Evolutionary conservation across 1,140 invertebrate genomes (phyloP), one percentile per base, ranked within the genome.

Genomic region (Pygmarrhopalites habei): DNA sequence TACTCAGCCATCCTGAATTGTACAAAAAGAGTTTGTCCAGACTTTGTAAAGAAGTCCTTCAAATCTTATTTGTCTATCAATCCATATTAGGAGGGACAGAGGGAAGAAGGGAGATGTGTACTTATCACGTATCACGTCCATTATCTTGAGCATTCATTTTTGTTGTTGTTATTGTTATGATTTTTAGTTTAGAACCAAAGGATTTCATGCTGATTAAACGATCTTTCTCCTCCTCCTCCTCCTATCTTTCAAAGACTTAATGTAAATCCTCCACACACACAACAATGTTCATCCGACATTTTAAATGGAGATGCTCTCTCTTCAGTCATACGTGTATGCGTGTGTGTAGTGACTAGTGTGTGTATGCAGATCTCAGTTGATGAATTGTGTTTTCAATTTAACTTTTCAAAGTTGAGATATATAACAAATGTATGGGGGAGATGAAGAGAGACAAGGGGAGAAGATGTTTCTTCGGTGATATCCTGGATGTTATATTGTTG

Each of bases 81-180:
- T 12, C 49, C 49, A 52, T 52, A 52, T 52, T 52, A 52, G 49
- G 49, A 35, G 32, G 15, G 15, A 35, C 5, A 35, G n/a, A 29
- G 49, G n/a, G 23, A 17, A 52, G 49, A 29, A 26, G 4, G 49
- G 49, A 52, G n/a, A 52, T 52, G 49, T 52, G 49, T 52, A 52
- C 28, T 52, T 49, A 49, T 49, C 46, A 49, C 46, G 46, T 52
- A 52, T 52, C 49, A 52, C 25, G n/a, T 52, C 49, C 23, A 52
- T 52, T 52, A 52, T 52, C 49, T 52, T 52, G 32, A 35, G 15
- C 32, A 35, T 35, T 5, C 5, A 35, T 15, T 35, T 35, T 35
- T 35, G 32, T 5, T 35, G 32, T 35, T 35, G 32, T 35, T 35
- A 35, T 35, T 35, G 32, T 35, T 35, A 35, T 35, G 5, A 15